Conservation (phyloP, 1,140 invertebrate species). For the Galendromus occidentalis region DNA sequence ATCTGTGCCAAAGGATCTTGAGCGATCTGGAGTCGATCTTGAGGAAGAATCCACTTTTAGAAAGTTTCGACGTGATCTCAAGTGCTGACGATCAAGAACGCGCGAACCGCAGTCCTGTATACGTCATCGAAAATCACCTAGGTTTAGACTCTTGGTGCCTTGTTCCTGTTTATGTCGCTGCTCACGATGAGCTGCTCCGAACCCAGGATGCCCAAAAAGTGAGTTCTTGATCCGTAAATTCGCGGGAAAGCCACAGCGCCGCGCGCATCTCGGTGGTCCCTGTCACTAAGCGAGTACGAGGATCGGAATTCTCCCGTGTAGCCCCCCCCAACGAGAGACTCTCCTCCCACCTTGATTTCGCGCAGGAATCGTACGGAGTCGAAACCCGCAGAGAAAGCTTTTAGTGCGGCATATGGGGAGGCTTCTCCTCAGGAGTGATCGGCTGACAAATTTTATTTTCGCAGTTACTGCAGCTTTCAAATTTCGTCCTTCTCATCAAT, state of each 20-base stretch:
- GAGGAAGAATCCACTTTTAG: not conserved
- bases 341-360: no score
- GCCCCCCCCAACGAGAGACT: no score
- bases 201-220: not conserved
- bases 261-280: no score
- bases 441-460: no score
- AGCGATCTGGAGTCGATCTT: not conserved
- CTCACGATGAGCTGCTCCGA: not conserved
- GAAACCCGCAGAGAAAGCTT: no score
- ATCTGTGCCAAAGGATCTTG: not conserved
- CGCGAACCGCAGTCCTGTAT: constrained; percentile 8
- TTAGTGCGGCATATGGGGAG: no score
- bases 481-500: not conserved
- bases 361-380: no score
- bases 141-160: not conserved
- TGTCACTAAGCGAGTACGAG: no score
- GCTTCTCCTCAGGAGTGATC: no score
- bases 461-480: not conserved
- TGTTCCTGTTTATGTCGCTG: not conserved
- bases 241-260: no score
- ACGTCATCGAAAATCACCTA: not conserved
- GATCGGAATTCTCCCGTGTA: no score
- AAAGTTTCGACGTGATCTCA: not conserved
- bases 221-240: no score
- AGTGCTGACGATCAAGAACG: not conserved